phyloP scores from a whole-genome alignment of 37 sponge, comb jelly and placozoan genomes.

The Chondrosia reniformis region DNA sequence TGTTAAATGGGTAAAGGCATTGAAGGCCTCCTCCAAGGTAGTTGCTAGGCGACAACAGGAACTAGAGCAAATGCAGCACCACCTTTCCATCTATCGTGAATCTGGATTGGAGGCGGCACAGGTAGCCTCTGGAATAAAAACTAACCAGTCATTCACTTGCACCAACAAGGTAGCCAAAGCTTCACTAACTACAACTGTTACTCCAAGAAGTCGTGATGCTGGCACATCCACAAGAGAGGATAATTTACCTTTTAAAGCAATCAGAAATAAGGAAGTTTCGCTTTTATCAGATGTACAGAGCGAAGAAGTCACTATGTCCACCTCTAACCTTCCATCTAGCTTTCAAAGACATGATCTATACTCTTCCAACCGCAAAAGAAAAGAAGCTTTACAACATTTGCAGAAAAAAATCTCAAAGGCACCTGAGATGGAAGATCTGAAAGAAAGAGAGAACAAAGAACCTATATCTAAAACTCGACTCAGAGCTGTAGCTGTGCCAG shows the following conservation, averaged over 20 bases:
- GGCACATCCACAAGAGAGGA: background rate
- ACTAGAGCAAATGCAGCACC: background rate
- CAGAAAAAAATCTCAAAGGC: too few relatives aligned
- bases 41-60: background rate
- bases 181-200: too few relatives aligned
- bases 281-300: too few relatives aligned
- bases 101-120: background rate
- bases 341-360: background rate
- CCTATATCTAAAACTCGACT: too few relatives aligned
- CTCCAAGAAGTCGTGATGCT: too few relatives aligned
- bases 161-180: background rate
- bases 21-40: background rate
- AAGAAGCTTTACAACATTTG: conserved; percentile 3
- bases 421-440: too few relatives aligned
- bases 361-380: conserved; percentile 4
- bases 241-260: too few relatives aligned
- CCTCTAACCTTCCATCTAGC: background rate
- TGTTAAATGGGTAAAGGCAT: conserved; percentile 9
- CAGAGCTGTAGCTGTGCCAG: too few relatives aligned
- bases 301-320: background rate
- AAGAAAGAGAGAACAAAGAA: too few relatives aligned
- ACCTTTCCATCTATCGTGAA: background rate
- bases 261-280: background rate
- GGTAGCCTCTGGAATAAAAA: background rate
- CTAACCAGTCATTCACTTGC: too few relatives aligned